Evolutionary conservation across 2,888 invertebrate genomes (phyloP).

Genomic region (Zaprionus bogoriensis): DNA sequence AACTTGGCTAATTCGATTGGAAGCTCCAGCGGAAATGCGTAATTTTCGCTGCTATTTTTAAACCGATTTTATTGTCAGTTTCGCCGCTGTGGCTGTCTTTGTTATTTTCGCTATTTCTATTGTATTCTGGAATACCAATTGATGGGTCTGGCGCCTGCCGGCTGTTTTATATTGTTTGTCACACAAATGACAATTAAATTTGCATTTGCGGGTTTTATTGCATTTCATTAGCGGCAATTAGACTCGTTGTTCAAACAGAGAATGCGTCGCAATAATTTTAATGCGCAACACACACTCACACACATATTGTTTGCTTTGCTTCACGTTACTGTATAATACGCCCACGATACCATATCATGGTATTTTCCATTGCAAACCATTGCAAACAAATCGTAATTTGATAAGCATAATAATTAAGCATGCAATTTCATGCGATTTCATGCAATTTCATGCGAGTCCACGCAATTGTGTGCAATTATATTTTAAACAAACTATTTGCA

Average conservation of each 20-base stretch:
- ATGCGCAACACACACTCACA: constrained; percentile 20
- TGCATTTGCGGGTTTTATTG: constrained; percentile 45
- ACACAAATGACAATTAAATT: constrained; percentile 50
- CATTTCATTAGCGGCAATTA: constrained; percentile 54
- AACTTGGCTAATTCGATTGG: background rate
- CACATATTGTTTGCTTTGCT: too few relatives aligned
- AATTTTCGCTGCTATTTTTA: background rate
- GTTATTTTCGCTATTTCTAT: background rate
- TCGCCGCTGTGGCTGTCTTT: background rate
- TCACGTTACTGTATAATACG: too few relatives aligned
- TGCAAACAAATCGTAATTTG: constrained; percentile 53
- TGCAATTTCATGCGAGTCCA: background rate
- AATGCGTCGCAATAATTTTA: constrained; percentile 34
- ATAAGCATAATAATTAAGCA: constrained; percentile 58
- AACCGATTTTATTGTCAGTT: background rate
- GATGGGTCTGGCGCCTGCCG: constrained; percentile 10
- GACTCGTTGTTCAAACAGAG: constrained; percentile 33
- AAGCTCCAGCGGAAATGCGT: background rate
- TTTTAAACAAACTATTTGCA: background rate
- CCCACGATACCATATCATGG: background rate
- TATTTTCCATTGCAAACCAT: constrained; percentile 2
- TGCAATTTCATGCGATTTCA: constrained; percentile 33
- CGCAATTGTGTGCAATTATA: background rate
- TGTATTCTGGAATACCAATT: constrained; percentile 19
- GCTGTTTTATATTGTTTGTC: constrained; percentile 37